Base-by-base conservation (phyloP, 2,797 vertebrate genomes). In the Mastacembelus armatus region DNA sequence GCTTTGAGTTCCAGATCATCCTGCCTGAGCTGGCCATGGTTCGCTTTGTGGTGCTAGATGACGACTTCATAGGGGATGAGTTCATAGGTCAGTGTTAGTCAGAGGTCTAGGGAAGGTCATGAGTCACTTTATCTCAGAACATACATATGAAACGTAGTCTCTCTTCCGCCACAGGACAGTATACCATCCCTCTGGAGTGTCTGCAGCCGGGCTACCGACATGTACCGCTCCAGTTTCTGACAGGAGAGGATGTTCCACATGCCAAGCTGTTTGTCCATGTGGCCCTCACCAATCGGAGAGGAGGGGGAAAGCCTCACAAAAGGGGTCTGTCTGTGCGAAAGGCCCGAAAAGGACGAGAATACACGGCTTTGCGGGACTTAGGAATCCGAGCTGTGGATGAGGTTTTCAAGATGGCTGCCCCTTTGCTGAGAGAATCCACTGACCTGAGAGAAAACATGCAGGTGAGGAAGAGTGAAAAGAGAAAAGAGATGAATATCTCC, bases 1-100 rank as follows among this genome's bases (percentile, higher is more conserved):
- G 96, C 90, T 98, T 98, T 77, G 96, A 98, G 87, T 98, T 97
- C 88, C 96, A 98, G 71, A 96, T 98, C 90, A 98, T 97, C 88
- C 92, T 98, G 10, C 96, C 97, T 0, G 97, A 98, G 73, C 92
- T 98, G 36, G 95, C 96, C 78, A 96, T 98, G 96, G 95, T 98
- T 71, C 96, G 97, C 77, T 98, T 98, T 35, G 95, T 98, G 42
- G 97, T 96, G 12, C 92, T 98, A 71, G 97, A 98, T 19, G 97
- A 98, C 24, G 96, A 98, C 85, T 98, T 95, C 88, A 98, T 98
- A n/a, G 96, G 95, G 39, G 97, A 98, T 22, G 97, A 98, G 43
- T 98, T 98, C 76, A 98, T 98, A 0, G 97, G 96, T 82, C 8
- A 74, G 55, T 59, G 16, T n/a, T n/a, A n/a, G 14, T 6, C 10